Base-by-base conservation (phyloP, 2,888 invertebrate species). In the Conchocele bisecta region DNA sequence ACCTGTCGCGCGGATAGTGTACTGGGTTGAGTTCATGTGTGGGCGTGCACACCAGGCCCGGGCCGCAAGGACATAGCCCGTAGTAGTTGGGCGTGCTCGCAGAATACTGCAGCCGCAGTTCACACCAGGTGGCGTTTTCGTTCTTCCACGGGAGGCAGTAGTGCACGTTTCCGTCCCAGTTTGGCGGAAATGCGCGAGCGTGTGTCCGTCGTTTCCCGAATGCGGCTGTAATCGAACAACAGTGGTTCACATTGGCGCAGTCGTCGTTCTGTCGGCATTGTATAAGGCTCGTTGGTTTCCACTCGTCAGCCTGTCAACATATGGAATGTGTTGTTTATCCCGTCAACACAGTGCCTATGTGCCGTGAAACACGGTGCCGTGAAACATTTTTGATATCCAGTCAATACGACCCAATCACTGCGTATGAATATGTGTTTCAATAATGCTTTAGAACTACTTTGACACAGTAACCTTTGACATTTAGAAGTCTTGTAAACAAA, bases 81-180 rank as follows among this genome's bases (percentile, higher is more conserved):
- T 67, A 37, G 60, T 84, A 86, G 63, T 79, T 68, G 0, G 63
- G 61, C 7, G 69, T 65, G 6, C 59, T 24, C 2, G 69, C 59
- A 11, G 79, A 70, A 44, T 81, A 83, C 63, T 83, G 82, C 13
- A 79, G 26, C n/a, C 58, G 39, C 13, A 84, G 56, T 7, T 65
- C 70, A 66, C 86, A 86, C 86, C 84, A 86, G 17, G 79, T 75
- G 46, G 83, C 83, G 66, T 75, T 74, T 39, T 72, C 75, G 31
- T 75, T 77, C 54, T 84, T 84, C 78, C 83, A 86, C 24, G 84
- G 83, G 46, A 86, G 82, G 64, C 86, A 86, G 64, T 84, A 86
- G 29, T 84, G 83, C 1, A 83, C 81, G 35, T 54, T 83, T 22
- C 75, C 73, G 44, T 83, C 75, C 71, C 72, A 72, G 58, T 75